Base-by-base conservation (phyloP, 2,888 invertebrate species). In the Orthosia cruda region DNA sequence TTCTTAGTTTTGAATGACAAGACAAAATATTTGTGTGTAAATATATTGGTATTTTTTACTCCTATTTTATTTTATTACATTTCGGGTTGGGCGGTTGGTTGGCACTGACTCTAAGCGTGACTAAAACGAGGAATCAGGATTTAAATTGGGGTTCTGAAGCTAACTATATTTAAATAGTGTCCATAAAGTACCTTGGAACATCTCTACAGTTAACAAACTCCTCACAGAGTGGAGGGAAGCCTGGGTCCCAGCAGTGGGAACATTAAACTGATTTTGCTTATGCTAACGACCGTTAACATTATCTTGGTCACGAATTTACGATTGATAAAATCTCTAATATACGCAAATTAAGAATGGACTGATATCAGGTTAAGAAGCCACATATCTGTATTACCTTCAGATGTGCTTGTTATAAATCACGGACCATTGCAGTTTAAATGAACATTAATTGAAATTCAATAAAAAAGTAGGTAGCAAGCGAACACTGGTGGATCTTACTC, bases 381-480 rank as follows among this genome's bases (percentile, higher is more conserved):
- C 40, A 16, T 45, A 47, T 40, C 40, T 40, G 1, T 20, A 62
- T 16, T 16, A 32, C n/a, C 15, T 26, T 58, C n/a, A n/a, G 13
- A n/a, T 63, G 50, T 23, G 45, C 18, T 23, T n/a, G 20, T 32
- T 32, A n/a, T 32, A 57, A 50, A 57, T 49, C 50, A 50, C n/a
- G 16, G 20, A n/a, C n/a, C 18, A 55, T 57, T 74, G 49, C 55
- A 64, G 55, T 66, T 12, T 69, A 70, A 77, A 74, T 74, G 32
- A 75, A 69, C 64, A 75, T 67, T 71, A 54, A 80, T 87, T 84
- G 68, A 58, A 74, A 71, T 76, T 69, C 52, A 87, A 72, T 78
- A 57, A 80, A 74, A 45, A 77, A 62, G 57, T 57, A 69, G 52
- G 49, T 59, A 68, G 58, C 55, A 58, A 62, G 58, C 55, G 61